Percentiles rank a stretch among this genome's conserved stretches.
Conservation (phyloP, 2,888 invertebrate genomes). For the Malthinus flaveolus region DNA sequence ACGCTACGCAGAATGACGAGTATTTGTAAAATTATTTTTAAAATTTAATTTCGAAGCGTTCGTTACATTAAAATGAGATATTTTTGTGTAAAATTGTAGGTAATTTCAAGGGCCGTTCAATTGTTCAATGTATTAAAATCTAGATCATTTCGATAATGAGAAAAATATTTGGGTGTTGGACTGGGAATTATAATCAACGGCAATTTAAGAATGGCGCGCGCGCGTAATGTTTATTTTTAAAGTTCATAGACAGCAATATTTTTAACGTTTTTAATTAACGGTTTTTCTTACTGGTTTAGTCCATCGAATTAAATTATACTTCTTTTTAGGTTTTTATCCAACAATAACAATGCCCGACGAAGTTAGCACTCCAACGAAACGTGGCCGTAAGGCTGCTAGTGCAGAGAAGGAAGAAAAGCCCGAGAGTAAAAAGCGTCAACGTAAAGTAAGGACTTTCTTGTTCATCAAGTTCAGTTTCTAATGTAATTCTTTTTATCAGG, state of each 20-base stretch:
- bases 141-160: no score
- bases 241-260: background rate
- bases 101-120: background rate
- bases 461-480: background rate
- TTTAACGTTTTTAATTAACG: background rate
- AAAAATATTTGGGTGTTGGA: background rate
- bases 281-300: background rate
- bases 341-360: conserved; percentile 1
- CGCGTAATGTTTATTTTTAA: background rate
- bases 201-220: conserved; percentile 2
- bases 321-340: background rate
- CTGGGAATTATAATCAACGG: background rate
- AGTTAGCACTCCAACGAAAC: background rate
- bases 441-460: background rate
- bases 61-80: background rate
- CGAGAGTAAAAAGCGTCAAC: background rate
- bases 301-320: background rate
- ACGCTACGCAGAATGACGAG: background rate
- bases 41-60: background rate
- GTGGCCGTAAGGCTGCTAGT: background rate
- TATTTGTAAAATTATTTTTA: background rate
- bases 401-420: background rate
- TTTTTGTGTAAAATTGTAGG: background rate
- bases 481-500: background rate
- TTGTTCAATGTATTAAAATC: no score